phyloP scores from a whole-genome alignment of 2,888 invertebrate genomes.

The Cryptus viduatorius region DNA sequence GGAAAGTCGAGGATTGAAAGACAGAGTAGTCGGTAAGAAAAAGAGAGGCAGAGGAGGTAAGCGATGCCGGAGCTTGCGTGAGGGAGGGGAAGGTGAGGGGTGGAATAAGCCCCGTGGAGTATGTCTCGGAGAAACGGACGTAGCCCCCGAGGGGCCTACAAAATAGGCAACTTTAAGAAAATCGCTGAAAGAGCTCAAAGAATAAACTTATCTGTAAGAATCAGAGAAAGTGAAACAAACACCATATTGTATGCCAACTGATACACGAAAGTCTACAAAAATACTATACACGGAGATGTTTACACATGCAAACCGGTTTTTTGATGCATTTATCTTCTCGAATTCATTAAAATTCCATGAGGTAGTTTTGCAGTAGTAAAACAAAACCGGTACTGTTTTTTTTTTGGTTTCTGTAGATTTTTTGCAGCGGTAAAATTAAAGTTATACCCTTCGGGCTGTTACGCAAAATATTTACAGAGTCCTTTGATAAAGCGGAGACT shows the following conservation, averaged over 20 bases:
- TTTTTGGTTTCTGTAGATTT: too few relatives aligned
- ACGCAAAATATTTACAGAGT: too few relatives aligned
- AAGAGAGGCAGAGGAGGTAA: constrained; percentile 16
- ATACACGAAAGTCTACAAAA: background rate
- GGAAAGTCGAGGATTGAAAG: constrained; percentile 33
- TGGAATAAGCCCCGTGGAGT: constrained; percentile 30
- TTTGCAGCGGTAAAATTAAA: too few relatives aligned
- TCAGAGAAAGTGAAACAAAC: constrained; percentile 40
- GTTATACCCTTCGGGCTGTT: too few relatives aligned
- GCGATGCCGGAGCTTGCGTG: constrained; percentile 18
- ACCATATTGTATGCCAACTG: background rate
- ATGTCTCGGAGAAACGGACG: constrained; percentile 18
- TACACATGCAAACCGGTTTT: too few relatives aligned
- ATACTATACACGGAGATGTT: too few relatives aligned
- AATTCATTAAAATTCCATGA: too few relatives aligned
- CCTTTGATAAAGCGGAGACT: too few relatives aligned
- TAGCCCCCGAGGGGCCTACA: constrained; percentile 18
- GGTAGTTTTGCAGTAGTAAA: too few relatives aligned
- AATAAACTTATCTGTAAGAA: constrained; percentile 48
- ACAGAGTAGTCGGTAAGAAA: constrained; percentile 24
- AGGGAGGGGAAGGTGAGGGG: background rate
- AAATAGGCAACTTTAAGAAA: constrained; percentile 59
- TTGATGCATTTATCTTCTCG: too few relatives aligned
- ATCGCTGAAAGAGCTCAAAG: constrained; percentile 47
- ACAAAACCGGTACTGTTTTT: too few relatives aligned